Evolutionary conservation across 2,113 vertebrate genomes (phyloP).

Genomic region (Leucosticte australis): DNA sequence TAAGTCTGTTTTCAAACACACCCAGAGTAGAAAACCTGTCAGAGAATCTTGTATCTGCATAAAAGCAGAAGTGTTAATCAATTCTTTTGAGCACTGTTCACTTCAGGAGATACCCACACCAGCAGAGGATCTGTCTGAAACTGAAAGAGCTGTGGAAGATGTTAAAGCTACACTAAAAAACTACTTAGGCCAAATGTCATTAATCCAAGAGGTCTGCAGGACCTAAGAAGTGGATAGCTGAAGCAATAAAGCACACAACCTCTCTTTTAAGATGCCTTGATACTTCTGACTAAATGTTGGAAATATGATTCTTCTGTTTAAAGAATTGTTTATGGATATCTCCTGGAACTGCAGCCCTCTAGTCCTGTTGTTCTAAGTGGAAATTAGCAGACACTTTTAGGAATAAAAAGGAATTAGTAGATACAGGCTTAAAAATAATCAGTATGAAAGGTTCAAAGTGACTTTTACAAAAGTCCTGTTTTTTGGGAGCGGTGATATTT

Average conservation of each 20-base stretch:
- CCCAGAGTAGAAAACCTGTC: neutral
- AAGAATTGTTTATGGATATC: neutral
- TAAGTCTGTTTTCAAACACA: neutral
- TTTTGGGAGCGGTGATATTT: neutral
- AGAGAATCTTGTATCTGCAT: neutral
- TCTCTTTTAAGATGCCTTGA: neutral
- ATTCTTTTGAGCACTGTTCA: neutral
- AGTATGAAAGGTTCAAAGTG: neutral
- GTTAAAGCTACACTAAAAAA: neutral
- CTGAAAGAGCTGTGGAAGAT: neutral
- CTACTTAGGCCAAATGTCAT: neutral
- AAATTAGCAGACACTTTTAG: neutral
- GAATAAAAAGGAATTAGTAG: neutral
- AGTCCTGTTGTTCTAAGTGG: neutral
- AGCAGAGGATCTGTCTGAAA: neutral
- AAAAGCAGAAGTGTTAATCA: neutral
- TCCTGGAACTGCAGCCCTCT: neutral
- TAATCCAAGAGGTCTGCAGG: neutral
- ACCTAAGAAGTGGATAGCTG: neutral
- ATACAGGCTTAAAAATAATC: neutral
- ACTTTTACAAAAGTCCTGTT: neutral
- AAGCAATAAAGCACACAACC: neutral
- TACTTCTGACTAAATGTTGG: neutral
- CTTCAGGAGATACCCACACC: neutral
- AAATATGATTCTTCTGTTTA: neutral